Base-by-base conservation (phyloP, 2,797 vertebrate genomes). In the Falco berigora region DNA sequence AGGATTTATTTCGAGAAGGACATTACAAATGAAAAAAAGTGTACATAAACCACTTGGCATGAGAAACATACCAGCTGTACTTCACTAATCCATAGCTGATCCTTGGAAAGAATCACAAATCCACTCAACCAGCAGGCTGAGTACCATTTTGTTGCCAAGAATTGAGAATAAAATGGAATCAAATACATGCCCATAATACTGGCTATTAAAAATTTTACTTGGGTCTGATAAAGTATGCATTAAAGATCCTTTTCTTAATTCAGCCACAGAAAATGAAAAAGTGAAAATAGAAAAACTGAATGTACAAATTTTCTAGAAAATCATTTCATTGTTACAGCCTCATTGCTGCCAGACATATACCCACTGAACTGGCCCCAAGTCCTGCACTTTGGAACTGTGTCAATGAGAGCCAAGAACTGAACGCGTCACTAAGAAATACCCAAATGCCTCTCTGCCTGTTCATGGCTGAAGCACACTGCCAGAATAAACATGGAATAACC, bases 21-120 rank as follows among this genome's bases (percentile, higher is more conserved):
- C 68, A 93, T 84, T 56, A 81, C 91, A 93, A 92, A 68, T 8
- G 8, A 42, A 73, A 64, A 78, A 75, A 71, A 50, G 59, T 2
- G 47, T 68, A 77, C 74, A 83, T 52, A 69, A 96, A 75, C 34
- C 32, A 84, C 66, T 94, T 95, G 86, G 96, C 79, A 3, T 71
- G 79, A 88, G 74, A 93, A 96, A 78, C 68, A 67, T 27, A 93
- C 50, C 96, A 97, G 91, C 94, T 97, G 97, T 79, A 89, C 81
- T 64, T 88, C 69, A 61, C 86, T 96, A 97, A 97, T 96, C 96
- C 81, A 55, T n/a, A 66, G 90, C 81, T 96, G 90, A 97, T 96
- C 94, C 78, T 77, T 73, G 75, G 72, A 88, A 94, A 93, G 90
- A 97, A 93, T 93, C 92, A 91, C 75, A 92, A 96, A 96, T 88